These are phyloP conservation scores for Labia minor DNA, from an alignment of 2,888 invertebrate genomes.

Conservation along the genomic window DNA sequence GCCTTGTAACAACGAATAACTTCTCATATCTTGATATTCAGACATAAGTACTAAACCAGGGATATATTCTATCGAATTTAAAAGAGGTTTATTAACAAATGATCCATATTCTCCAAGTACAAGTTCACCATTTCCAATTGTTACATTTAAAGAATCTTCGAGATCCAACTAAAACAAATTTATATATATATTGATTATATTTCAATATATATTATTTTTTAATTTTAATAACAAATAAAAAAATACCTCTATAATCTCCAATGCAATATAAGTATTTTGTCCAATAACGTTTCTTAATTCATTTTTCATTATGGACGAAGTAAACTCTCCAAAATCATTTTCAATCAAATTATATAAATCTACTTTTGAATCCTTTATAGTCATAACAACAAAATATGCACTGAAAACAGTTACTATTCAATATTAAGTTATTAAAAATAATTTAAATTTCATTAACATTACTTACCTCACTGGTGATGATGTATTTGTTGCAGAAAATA, in stretches of 20 bases:
- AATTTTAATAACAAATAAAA: background rate
- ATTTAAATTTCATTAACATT: too few relatives aligned
- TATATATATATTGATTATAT: background rate
- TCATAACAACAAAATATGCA: constrained; percentile 16
- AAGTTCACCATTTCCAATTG: constrained; percentile 27
- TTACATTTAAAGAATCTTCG: constrained; percentile 25
- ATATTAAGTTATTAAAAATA: too few relatives aligned
- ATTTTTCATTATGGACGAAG: background rate
- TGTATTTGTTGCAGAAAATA: background rate
- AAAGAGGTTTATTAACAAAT: constrained; percentile 26
- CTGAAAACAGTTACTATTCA: background rate
- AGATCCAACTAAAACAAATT: constrained; percentile 24
- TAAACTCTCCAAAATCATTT: background rate
- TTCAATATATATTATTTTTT: background rate
- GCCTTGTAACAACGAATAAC: constrained; percentile 26
- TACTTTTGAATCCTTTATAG: background rate
- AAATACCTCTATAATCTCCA: constrained; percentile 25
- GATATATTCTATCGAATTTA: constrained; percentile 25
- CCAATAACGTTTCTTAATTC: constrained; percentile 21
- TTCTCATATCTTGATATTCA: constrained; percentile 25
- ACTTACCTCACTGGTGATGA: constrained; percentile 15
- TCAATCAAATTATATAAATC: background rate
- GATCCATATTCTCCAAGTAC: constrained; percentile 27
- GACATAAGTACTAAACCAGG: constrained; percentile 26
- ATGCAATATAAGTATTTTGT: constrained; percentile 23